phyloP scores from a whole-genome alignment of 2,113 vertebrate genomes.

The Camelus bactrianus region DNA sequence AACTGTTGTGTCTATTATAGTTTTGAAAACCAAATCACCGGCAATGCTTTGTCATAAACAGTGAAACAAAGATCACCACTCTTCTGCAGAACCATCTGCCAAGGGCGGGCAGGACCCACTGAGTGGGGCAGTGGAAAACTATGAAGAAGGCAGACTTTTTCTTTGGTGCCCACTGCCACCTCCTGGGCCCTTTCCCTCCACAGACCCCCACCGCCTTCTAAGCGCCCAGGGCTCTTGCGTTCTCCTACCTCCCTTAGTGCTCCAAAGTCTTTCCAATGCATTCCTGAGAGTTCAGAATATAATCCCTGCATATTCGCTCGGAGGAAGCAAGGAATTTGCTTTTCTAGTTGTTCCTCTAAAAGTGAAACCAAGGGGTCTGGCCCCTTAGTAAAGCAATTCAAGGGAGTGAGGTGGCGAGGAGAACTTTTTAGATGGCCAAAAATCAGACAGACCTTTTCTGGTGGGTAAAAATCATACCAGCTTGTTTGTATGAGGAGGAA shows the following conservation, averaged over 20 bases:
- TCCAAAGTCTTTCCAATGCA: not conserved
- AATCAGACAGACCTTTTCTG: not conserved
- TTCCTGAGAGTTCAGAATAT: not conserved
- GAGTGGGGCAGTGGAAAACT: not conserved
- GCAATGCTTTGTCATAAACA: not conserved
- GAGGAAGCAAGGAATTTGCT: not conserved
- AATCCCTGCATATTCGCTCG: not conserved
- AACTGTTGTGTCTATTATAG: not conserved
- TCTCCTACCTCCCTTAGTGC: not conserved
- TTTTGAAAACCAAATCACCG: not conserved
- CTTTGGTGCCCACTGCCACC: not conserved
- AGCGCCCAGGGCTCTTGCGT: not conserved
- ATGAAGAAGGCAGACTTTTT: not conserved
- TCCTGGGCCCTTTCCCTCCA: not conserved
- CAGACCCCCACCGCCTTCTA: not conserved
- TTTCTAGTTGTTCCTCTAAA: slow-evolving; percentile 10
- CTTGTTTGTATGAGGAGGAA: not conserved
- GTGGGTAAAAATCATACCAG: not conserved
- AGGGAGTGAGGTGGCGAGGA: not conserved
- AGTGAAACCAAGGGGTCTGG: not conserved
- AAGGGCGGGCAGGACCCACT: not conserved
- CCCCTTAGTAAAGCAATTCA: not conserved
- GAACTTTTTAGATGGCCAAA: not conserved
- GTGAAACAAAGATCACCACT: not conserved
- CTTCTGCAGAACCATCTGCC: not conserved